Evolutionary conservation across 1,140 invertebrate genomes (phyloP), one percentile per base, ranked within the genome.

Genomic region (Bombus waltoni): DNA sequence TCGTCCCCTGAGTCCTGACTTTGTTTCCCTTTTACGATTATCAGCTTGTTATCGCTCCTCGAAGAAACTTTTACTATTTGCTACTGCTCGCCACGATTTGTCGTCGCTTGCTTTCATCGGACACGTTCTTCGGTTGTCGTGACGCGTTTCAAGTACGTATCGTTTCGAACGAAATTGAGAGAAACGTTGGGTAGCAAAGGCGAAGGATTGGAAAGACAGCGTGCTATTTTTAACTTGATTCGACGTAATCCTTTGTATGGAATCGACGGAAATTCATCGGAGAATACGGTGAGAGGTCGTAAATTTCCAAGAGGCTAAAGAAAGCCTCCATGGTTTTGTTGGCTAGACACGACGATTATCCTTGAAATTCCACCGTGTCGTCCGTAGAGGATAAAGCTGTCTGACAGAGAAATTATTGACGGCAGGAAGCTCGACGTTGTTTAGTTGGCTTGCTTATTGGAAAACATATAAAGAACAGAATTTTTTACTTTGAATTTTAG

Each of bases 271-370:
- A 70, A 44, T 47, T 44, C 62, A 68, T 38, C 22, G 8, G 38
- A 68, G 66, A 38, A 35, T 22, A 22, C 10, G 40, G 32, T n/a
- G 68, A 47, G 68, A 65, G 28, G 68, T 25, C 44, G 66, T 86
- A 76, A 83, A 86, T 86, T 62, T 35, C 65, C 38, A 70, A 28
- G 5, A 53, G 72, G 57, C 35, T 86, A 70, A 62, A 81, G 66
- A 59, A 82, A 91, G 81, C 70, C 73, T 87, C 81, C 82, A 76
- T 85, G 53, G 68, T 75, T 0, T 47, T 77, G 66, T 44, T 76
- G 66, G 22, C 40, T 81, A 40, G 28, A 35, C n/a, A 38, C 32
- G 18, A 65, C 38, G 62, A 72, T 86, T 81, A 86, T 81, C 74
- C 85, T 84, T 83, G 81, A 78, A 78, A 87, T 78, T 73, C 81